These are phyloP conservation scores for Drosophila affinis DNA, from an alignment of 2,888 invertebrate species.

Conservation along the genomic window DNA sequence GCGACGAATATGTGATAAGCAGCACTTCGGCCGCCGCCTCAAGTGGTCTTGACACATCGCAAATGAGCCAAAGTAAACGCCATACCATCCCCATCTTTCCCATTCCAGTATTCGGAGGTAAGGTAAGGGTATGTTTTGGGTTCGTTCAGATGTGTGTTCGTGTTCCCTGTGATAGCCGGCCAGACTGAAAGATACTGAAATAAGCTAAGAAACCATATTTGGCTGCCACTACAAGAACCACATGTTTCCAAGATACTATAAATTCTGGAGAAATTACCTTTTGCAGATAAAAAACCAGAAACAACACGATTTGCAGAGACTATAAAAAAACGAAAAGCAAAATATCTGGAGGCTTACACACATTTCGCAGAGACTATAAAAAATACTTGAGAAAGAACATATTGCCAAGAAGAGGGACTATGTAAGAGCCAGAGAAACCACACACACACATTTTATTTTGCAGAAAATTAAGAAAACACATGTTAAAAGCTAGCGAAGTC, in stretches of 20 bases:
- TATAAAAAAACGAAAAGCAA: neutral
- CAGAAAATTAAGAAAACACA: neutral
- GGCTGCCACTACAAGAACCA: neutral
- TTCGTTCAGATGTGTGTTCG: neutral
- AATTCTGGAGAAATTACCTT: neutral
- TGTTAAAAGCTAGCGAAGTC: neutral
- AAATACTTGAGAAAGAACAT: slow-evolving; percentile 1
- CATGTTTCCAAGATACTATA: slow-evolving; percentile 1
- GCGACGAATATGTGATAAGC: slow-evolving; percentile 34
- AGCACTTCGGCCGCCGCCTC: slow-evolving; percentile 18
- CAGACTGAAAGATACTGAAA: neutral
- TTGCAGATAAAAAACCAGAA: neutral
- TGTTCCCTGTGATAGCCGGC: neutral
- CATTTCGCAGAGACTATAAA: neutral
- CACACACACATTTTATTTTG: neutral
- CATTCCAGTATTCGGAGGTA: neutral
- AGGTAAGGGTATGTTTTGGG: neutral
- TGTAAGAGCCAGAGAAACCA: neutral
- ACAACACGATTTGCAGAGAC: neutral
- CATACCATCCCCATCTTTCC: neutral
- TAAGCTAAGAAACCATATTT: neutral
- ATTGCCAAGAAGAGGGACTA: neutral
- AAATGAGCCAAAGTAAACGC: slow-evolving; percentile 29
- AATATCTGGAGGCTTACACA: neutral
- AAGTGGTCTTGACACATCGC: slow-evolving; percentile 42